Evolutionary conservation across 2,113 vertebrate species (phyloP).

Genomic region (Triplophysa tibetana): DNA sequence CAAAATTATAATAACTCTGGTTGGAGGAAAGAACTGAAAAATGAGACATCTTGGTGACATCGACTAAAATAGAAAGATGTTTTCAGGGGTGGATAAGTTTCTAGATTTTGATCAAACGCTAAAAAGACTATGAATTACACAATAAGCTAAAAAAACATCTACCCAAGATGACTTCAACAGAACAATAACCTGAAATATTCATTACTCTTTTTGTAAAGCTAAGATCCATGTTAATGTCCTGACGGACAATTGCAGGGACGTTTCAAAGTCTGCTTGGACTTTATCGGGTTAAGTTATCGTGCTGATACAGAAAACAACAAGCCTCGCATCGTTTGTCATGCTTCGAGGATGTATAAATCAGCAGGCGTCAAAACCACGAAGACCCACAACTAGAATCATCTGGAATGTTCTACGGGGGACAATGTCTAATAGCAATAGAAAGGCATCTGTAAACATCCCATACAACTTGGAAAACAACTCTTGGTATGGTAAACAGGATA

Average conservation of each 20-base stretch:
- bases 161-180: too few relatives aligned
- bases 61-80: too few relatives aligned
- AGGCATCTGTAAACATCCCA: slow-evolving; percentile 20
- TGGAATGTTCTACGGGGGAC: neutral
- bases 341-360: neutral
- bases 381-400: neutral
- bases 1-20: too few relatives aligned
- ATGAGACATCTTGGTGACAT: too few relatives aligned
- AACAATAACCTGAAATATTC: too few relatives aligned
- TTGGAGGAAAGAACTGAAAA: too few relatives aligned
- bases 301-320: neutral
- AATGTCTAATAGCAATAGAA: neutral
- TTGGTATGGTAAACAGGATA: neutral
- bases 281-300: neutral
- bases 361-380: slow-evolving; percentile 2
- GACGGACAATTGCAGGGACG: too few relatives aligned
- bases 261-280: neutral
- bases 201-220: too few relatives aligned
- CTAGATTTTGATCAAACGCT: too few relatives aligned
- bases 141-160: too few relatives aligned
- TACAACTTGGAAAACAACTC: neutral
- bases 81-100: too few relatives aligned
- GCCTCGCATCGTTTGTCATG: neutral
- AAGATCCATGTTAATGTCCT: neutral
- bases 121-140: too few relatives aligned